Evolutionary conservation across 2,113 vertebrate genomes (phyloP).

Genomic region (Gambusia holbrooki): DNA sequence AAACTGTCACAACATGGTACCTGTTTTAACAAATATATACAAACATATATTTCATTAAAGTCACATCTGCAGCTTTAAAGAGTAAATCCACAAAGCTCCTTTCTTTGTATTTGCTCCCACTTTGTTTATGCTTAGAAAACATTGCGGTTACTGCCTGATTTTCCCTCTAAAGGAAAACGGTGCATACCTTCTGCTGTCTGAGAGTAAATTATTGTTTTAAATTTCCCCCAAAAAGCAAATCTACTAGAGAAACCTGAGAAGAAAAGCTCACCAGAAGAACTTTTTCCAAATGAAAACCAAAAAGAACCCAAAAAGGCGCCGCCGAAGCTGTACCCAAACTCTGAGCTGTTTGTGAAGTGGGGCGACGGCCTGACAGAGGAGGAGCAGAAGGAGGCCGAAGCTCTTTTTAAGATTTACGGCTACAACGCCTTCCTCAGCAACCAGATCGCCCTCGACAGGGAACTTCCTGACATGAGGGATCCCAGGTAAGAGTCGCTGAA

Average conservation of each 20-base stretch:
- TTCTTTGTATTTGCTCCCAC: too few species aligned
- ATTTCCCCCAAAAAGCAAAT: conserved; percentile 30
- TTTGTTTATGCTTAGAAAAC: too few species aligned
- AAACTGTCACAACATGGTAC: too few species aligned
- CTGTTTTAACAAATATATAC: too few species aligned
- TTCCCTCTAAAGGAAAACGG: too few species aligned
- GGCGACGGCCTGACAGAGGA: conserved; percentile 56
- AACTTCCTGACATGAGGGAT: conserved; percentile 63
- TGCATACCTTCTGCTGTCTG: too few species aligned
- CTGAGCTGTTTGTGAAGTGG: conserved; percentile 66
- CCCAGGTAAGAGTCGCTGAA: conserved; percentile 37
- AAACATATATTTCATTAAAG: too few species aligned
- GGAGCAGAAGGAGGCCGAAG: conserved; percentile 68
- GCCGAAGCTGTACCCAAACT: conserved; percentile 65
- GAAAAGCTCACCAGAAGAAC: neutral
- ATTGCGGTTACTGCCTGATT: too few species aligned
- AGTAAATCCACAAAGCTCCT: too few species aligned
- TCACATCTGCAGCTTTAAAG: too few species aligned
- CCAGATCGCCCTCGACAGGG: conserved; percentile 60
- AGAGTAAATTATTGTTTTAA: conserved; percentile 5
- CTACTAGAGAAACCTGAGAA: conserved; percentile 16
- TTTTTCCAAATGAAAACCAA: neutral
- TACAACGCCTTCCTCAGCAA: conserved; percentile 76
- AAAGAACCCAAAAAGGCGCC: neutral
- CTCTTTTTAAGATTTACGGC: conserved; percentile 68